Evolutionary conservation across 2,797 vertebrate species (phyloP), one percentile per base, ranked within the genome.

Genomic region (Meda fulgida): DNA sequence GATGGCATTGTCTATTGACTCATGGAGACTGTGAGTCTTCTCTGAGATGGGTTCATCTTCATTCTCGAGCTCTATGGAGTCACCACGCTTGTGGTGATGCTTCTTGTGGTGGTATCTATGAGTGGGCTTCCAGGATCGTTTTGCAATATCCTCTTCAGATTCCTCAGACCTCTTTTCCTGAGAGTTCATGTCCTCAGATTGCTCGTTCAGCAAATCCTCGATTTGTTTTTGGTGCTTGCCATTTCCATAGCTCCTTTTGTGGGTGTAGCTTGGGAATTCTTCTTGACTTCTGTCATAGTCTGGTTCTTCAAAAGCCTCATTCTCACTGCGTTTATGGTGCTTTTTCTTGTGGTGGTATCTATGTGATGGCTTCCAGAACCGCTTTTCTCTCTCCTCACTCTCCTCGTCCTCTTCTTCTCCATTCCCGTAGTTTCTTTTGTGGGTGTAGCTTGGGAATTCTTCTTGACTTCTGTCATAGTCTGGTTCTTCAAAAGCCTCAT

Each of bases 81-180:
- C 53, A 0, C 3, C 67, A 34, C 72, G 80, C 34, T 78, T 86
- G 69, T 89, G 38, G 26, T 89, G 23, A 36, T 91, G 91, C 55
- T 87, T 93, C 90, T 94, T 94, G 10, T 94, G 93, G 48, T 92
- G 91, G 77, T 91, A 94, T 76, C 90, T 92, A 36, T 92, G 85
- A 34, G 60, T 87, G n/a, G 93, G 93, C 46, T 88, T 94, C 93
- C 93, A 95, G 0, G 60, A 79, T 78, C 83, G 53, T n/a, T 84
- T 84, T 4, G 29, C 73, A 5, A 67, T 43, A 13, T 67, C 76
- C 38, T 72, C 83, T 7, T 72, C 38, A 1, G 71, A 85, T 40
- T 77, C 78, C 29, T 82, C 84, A 46, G 69, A 71, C 43, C 40
- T 71, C 23, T 80, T 86, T 48, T 86, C 87, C 36, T 63, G 40